Base-by-base conservation (phyloP, 2,888 invertebrate genomes). In the Latheticus oryzae region DNA sequence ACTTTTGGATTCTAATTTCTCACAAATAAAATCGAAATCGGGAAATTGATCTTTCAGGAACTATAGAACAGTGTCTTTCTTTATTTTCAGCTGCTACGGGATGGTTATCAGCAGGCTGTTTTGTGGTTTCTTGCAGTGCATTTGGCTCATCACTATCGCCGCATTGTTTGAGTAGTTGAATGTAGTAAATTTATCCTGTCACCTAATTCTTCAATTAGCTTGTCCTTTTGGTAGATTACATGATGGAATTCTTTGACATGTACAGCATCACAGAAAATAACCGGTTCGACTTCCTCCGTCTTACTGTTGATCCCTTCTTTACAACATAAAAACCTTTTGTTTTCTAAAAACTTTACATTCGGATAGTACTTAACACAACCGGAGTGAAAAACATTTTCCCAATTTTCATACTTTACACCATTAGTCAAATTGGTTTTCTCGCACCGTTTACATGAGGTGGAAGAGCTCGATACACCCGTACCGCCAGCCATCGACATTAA, bases 371-470 rank as follows among this genome's bases (percentile, higher is more conserved):
- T 28, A 3, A 9, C n/a, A 28, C 28, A 28, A 28, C 28, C 9
- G n/a, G 3, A 9, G 28, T 28, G 28, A 28, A 28, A 28, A 8
- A 28, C n/a, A 28, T 9, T 28, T 28, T 4, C 8, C 3, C 28
- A 28, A 9, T 9, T 28, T 8, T 7, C 28, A 28, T 8, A 28
- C 9, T 9, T 28, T n/a, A 28, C 28, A n/a, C 5, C 28, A 28
- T 9, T 28, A 5, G 28, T 28, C 9, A 28, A 9, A 28, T 28
- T 28, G n/a, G 28, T 28, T 28, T 28, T 28, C 28, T 28, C 8
- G n/a, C 28, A 28, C 9, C 9, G n/a, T 9, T 28, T 28, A 9
- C n/a, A 28, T 8, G 28, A 3, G 9, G 28, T 8, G 8, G 28
- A 28, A 7, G 28, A 9, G 9, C 21, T 19, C 21, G 28, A 28